Percentiles rank a stretch among this genome's conserved stretches.
phyloP scores from a whole-genome alignment of 2,888 invertebrate species.

The Daptonema setosum region DNA sequence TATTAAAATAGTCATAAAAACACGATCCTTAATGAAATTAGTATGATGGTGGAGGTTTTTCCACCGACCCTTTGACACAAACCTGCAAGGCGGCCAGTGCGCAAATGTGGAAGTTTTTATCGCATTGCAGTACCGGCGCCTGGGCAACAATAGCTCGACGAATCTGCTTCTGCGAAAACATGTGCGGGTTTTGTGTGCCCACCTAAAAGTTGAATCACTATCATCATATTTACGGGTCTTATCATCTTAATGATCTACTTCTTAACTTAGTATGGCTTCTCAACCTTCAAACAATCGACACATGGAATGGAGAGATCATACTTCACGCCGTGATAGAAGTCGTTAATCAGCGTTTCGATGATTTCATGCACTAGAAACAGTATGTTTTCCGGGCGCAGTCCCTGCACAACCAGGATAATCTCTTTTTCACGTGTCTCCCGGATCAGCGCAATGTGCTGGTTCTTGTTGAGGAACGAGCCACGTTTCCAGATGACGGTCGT shows the following conservation, averaged over 20 bases:
- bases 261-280: too few relatives aligned
- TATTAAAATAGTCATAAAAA: neutral
- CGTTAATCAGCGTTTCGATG: conserved; percentile 25
- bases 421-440: conserved; percentile 22
- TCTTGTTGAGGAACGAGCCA: conserved; percentile 28
- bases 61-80: too few relatives aligned
- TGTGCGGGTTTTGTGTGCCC: conserved; percentile 17
- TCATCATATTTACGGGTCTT: too few relatives aligned
- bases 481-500: conserved; percentile 29
- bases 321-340: conserved; percentile 27
- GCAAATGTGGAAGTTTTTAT: conserved; percentile 27
- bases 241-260: too few relatives aligned
- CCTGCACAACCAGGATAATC: conserved; percentile 23
- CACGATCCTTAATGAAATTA: too few relatives aligned
- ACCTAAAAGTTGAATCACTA: too few relatives aligned
- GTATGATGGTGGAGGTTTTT: too few relatives aligned
- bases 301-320: conserved; percentile 29
- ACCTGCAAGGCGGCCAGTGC: conserved; percentile 21
- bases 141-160: conserved; percentile 22
- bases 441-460: conserved; percentile 25
- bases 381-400: conserved; percentile 27
- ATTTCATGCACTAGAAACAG: conserved; percentile 29
- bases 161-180: conserved; percentile 26
- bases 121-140: conserved; percentile 28
- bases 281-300: conserved; percentile 22